phyloP scores from a whole-genome alignment of 1,140 invertebrate species.

The Listronotus bonariensis region DNA sequence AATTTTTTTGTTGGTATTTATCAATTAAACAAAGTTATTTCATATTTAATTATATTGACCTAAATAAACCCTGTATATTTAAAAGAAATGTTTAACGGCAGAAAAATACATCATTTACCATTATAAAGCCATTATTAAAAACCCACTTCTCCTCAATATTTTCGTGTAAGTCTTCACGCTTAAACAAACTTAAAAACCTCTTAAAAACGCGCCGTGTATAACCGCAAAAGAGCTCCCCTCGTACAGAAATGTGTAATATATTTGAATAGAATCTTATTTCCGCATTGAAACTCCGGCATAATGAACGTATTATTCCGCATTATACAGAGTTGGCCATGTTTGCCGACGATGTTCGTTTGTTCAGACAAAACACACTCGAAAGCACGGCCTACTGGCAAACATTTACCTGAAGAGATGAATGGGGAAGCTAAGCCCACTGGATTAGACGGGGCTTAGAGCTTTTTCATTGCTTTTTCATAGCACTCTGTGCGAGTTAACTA shows the following conservation, averaged over 20 bases:
- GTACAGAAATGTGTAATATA: conserved; percentile 13
- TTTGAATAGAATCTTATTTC: conserved; percentile 39
- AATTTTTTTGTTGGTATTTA: too few species aligned
- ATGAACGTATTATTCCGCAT: conserved; percentile 35
- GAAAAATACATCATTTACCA: too few species aligned
- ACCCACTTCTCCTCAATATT: too few species aligned
- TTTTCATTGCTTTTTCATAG: conserved; percentile 32
- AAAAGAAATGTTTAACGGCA: too few species aligned
- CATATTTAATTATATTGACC: too few species aligned
- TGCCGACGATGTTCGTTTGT: conserved; percentile 38
- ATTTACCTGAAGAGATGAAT: conserved; percentile 36
- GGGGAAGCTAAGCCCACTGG: conserved; percentile 21
- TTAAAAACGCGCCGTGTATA: background rate
- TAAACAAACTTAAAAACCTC: conserved; percentile 6
- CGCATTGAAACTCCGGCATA: conserved; percentile 35
- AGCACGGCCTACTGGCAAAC: conserved; percentile 32
- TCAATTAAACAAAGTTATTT: too few species aligned
- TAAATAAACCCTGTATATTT: too few species aligned
- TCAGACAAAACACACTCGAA: conserved; percentile 38
- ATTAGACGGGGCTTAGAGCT: conserved; percentile 23
- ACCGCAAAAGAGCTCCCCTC: conserved; percentile 3
- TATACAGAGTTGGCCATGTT: conserved; percentile 35
- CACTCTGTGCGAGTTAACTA: conserved; percentile 1
- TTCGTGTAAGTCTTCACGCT: conserved; percentile 9
- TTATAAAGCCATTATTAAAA: too few species aligned